Evolutionary conservation across 2,113 vertebrate species (phyloP).

Genomic region (Lepus europaeus): DNA sequence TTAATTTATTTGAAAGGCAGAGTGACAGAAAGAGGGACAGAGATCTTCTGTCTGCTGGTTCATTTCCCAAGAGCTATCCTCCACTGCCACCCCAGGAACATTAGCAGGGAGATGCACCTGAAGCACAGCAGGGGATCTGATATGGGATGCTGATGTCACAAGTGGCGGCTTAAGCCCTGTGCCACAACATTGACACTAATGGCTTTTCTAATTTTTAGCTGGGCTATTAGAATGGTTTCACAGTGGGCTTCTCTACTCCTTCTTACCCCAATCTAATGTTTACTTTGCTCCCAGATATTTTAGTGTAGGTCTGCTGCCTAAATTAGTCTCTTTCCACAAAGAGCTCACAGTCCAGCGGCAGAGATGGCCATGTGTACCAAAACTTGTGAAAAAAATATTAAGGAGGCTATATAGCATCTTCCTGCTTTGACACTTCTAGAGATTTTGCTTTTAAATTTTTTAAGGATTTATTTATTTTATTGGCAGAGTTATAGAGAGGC

Average conservation of each 20-base stretch:
- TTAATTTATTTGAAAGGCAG: too few relatives aligned
- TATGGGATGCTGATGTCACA: too few relatives aligned
- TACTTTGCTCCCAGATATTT: conserved; percentile 6
- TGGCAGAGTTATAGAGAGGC: too few relatives aligned
- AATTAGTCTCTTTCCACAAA: conserved; percentile 12
- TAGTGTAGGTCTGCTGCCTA: neutral
- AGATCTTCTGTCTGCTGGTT: too few relatives aligned
- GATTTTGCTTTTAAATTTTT: neutral
- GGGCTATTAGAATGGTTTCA: neutral
- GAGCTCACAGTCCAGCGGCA: neutral
- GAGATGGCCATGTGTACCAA: neutral
- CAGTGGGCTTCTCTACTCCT: neutral
- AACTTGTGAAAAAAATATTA: neutral
- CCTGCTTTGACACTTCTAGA: neutral
- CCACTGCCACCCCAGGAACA: too few relatives aligned
- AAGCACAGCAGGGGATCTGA: too few relatives aligned
- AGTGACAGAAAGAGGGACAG: too few relatives aligned
- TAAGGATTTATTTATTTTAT: too few relatives aligned
- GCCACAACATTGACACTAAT: too few relatives aligned
- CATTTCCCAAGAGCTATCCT: too few relatives aligned
- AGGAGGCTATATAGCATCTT: neutral
- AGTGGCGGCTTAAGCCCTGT: too few relatives aligned
- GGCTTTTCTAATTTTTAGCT: neutral
- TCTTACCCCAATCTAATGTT: neutral
- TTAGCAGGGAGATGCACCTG: too few relatives aligned